These are phyloP conservation scores for Linyphia triangularis DNA, from an alignment of 2,888 invertebrate genomes.

Conservation along the genomic window DNA sequence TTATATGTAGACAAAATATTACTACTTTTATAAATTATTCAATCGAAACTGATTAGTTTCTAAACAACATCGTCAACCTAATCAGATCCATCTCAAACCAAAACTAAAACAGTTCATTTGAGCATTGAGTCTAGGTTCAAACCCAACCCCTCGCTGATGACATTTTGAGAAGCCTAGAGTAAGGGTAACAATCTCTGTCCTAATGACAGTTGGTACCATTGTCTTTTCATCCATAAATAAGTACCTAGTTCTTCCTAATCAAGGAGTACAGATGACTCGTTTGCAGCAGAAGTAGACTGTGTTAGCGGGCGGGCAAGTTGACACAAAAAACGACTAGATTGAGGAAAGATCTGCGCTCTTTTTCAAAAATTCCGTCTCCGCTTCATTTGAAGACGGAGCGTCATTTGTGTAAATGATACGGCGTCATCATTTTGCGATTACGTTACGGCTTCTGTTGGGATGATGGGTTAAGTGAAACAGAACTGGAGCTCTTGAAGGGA, in stretches of 20 bases:
- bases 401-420: slow-evolving; percentile 15
- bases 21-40: no score
- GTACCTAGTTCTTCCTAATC: slow-evolving; percentile 23
- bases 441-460: background rate
- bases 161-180: background rate
- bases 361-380: background rate
- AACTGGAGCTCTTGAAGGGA: no score
- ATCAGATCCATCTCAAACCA: no score
- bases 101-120: no score
- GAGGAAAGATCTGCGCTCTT: background rate
- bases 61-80: no score
- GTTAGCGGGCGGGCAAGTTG: slow-evolving; percentile 20
- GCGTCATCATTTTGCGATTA: slow-evolving; percentile 49
- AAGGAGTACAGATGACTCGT: slow-evolving; percentile 4
- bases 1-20: no score
- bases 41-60: no score
- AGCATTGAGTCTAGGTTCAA: background rate
- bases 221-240: slow-evolving; percentile 33
- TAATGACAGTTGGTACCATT: slow-evolving; percentile 1
- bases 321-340: slow-evolving; percentile 20
- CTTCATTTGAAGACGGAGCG: slow-evolving; percentile 23
- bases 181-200: background rate
- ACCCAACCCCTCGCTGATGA: background rate
- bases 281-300: slow-evolving; percentile 10
- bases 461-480: no score